These are phyloP conservation scores for Spilogale gracilis DNA, from an alignment of 2,113 vertebrate species.

Conservation along the genomic window DNA sequence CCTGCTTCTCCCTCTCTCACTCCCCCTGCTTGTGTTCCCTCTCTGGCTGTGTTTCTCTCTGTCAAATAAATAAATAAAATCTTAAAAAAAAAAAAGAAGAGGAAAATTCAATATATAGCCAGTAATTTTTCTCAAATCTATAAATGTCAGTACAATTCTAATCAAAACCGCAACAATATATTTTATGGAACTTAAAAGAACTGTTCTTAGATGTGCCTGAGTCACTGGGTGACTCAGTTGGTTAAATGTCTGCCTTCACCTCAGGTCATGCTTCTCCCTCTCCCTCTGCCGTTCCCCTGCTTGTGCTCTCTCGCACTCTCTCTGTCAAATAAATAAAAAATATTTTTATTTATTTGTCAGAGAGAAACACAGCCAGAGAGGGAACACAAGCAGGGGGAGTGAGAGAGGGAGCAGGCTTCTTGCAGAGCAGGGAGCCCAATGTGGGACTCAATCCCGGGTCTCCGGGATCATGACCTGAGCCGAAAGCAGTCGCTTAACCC, in stretches of 20 bases:
- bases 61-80: no score
- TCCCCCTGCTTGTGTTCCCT: no score
- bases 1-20: no score
- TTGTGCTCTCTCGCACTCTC: neutral
- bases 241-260: neutral
- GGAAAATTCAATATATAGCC: neutral
- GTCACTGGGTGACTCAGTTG: no score
- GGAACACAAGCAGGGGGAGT: no score
- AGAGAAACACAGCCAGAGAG: no score
- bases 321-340: neutral
- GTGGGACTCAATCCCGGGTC: no score
- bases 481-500: no score
- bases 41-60: no score
- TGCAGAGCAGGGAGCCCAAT: no score
- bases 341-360: neutral
- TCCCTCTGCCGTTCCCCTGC: neutral
- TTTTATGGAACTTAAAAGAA: neutral
- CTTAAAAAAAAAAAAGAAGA: neutral
- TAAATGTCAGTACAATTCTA: neutral
- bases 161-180: neutral
- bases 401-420: no score
- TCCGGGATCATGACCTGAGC: no score
- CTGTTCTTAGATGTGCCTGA: neutral
- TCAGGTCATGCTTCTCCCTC: neutral
- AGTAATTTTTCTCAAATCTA: slow-evolving; percentile 7